Evolutionary conservation across 2,797 vertebrate genomes (phyloP).

Genomic region (Tangara arthus): DNA sequence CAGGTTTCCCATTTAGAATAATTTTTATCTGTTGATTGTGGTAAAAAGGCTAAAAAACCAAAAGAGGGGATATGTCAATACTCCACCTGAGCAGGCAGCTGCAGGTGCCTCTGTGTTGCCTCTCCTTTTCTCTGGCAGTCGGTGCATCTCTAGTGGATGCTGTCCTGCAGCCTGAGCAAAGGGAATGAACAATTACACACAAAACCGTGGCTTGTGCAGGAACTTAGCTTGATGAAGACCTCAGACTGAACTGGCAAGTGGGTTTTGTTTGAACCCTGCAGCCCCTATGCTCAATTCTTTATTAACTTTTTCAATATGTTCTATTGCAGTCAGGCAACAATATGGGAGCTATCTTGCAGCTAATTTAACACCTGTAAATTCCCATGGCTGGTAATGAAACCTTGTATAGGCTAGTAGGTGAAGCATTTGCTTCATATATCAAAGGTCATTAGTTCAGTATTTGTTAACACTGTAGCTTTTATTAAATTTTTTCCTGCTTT

Average conservation of each 20-base stretch:
- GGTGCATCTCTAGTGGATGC: background rate
- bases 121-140: background rate
- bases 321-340: constrained; percentile 8
- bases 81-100: rapidly evolving
- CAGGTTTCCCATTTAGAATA: background rate
- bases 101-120: background rate
- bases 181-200: background rate
- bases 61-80: background rate
- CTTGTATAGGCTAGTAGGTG: background rate
- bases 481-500: background rate
- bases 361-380: constrained; percentile 67
- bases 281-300: background rate
- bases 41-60: background rate
- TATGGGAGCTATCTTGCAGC: constrained; percentile 50
- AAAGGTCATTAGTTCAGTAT: constrained; percentile 57
- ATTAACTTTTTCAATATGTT: constrained; percentile 60
- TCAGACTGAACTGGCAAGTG: constrained; percentile 7
- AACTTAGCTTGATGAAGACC: background rate
- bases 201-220: rapidly evolving
- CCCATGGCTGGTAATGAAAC: constrained; percentile 54
- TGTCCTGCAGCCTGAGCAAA: background rate
- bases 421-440: constrained; percentile 52
- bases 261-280: background rate
- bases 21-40: background rate
- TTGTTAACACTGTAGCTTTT: constrained; percentile 25